Base-by-base conservation (phyloP, 1,140 invertebrate species). In the Drosophila sp. region DNA sequence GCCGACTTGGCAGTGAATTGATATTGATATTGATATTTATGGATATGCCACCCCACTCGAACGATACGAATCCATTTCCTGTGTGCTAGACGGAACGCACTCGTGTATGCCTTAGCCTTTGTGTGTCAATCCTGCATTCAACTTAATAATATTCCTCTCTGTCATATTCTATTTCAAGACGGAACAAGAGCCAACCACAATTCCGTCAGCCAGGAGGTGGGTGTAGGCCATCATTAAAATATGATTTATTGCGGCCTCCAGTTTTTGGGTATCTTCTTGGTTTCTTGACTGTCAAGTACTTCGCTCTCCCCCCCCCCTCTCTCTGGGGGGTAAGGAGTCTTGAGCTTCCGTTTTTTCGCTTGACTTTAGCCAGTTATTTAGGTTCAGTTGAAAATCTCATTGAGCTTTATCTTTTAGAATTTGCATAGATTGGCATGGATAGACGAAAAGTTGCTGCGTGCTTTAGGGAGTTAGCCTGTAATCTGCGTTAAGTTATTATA, bases 171-270 rank as follows among this genome's bases (percentile, higher is more conserved):
- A 71, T 85, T 87, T 72, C 82, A 79, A 29, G 60, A 35, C 23
- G 50, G 41, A 64, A 66, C 66, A 66, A 66, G 66, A 70, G 72
- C 73, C 83, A 30, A 72, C 73, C 83, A 30, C 79, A 79, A 83
- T 83, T 77, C 79, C 74, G 60, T 47, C 60, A 71, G 64, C 68
- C 27, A 25, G 25, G 44, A 27, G 44, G 44, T 50, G 2, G 44
- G 44, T 27, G 44, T 50, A 50, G 44, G 23, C 70, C 82, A 85
- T 85, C 83, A 86, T 86, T 86, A 86, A 87, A 86, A 86, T 83
- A 86, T 86, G 83, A 86, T 86, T 86, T 86, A 86, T 86, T 73
- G 72, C 70, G 54, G 68, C 66, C 47, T 38, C 3, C 55, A 40
- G 66, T 54, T 72, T 50, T 41, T 62, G 80, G 72, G 33, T 76